A percentile compares a stretch with the other conserved stretches of the same genome.
phyloP scores from a whole-genome alignment of 2,888 invertebrate genomes.

The Hemicrepidius hirtus region DNA sequence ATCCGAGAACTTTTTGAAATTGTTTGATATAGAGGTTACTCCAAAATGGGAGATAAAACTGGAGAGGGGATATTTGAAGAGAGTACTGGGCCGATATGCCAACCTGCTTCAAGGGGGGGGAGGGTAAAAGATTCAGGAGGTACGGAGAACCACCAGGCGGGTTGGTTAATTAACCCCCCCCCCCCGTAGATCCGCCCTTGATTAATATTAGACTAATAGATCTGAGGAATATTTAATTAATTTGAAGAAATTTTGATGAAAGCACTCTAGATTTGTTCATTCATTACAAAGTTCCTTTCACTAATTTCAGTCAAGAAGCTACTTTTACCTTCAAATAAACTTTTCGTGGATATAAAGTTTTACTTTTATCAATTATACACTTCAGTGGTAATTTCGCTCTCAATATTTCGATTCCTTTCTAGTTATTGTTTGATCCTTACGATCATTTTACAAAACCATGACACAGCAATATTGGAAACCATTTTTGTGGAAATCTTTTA shows the following conservation, averaged over 20 bases:
- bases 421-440: slow-evolving; percentile 39
- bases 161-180: too few species aligned
- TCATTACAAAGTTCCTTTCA: slow-evolving; percentile 18
- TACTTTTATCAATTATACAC: slow-evolving; percentile 41
- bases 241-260: neutral
- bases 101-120: too few species aligned
- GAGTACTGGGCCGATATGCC: too few species aligned
- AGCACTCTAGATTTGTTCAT: slow-evolving; percentile 1
- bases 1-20: too few species aligned
- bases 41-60: too few species aligned
- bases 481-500: neutral
- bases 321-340: slow-evolving; percentile 13
- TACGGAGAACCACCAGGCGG: too few species aligned
- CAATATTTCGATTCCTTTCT: slow-evolving; percentile 32
- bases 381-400: slow-evolving; percentile 35
- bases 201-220: too few species aligned
- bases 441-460: slow-evolving; percentile 22
- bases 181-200: too few species aligned
- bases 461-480: neutral
- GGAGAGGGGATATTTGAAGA: too few species aligned
- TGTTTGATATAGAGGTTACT: too few species aligned
- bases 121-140: too few species aligned
- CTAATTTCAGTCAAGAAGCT: slow-evolving; percentile 9
- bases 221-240: too few species aligned
- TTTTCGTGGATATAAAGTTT: slow-evolving; percentile 17